Base-by-base conservation (phyloP, 2,888 invertebrate species). In the Plebejus argus region DNA sequence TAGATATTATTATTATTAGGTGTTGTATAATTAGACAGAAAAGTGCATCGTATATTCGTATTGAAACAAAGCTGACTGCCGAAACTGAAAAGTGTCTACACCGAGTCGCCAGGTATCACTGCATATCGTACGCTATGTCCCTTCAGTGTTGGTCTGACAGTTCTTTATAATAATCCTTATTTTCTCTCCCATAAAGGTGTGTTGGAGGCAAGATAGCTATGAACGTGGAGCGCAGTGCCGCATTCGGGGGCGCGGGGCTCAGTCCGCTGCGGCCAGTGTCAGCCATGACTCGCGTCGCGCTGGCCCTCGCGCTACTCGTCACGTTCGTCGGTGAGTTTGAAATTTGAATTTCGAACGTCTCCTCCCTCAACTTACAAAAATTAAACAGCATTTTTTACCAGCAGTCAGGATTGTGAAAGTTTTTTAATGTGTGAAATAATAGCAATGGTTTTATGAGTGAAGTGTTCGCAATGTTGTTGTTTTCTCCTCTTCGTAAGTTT, bases 201-300 rank as follows among this genome's bases (percentile, higher is more conserved):
- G 18, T 1, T 18, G 5, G 18, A 18, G 53, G 53, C 5, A 53
- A 18, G 18, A 53, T 53, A 18, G 12, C 53, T 18, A 5, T 53
- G 18, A 18, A 53, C 53, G 85, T 83, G 79, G 87, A 89, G 89
- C 91, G 92, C 92, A 92, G 85, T 93, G 92, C 93, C 93, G 93
- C 93, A 93, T 88, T 93, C 88, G 89, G 91, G 92, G 93, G 88
- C 86, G 91, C 84, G 90, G 90, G 90, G 89, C 83, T 84, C 82
- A 82, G 83, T 84, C 81, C 83, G 86, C 84, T 86, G 88, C 84
- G 86, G 85, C 86, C 87, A 82, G 83, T 80, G 78, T 74, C 88
- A 90, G 90, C 88, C 89, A 92, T 92, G 93, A 81, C 87, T 80
- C 90, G 91, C 82, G 88, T 85, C 81, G 84, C 86, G 82, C 81